Evolutionary conservation across 2,888 invertebrate genomes (phyloP), one percentile per base, ranked within the genome.

Genomic region (Polydrusus pterygomalis): DNA sequence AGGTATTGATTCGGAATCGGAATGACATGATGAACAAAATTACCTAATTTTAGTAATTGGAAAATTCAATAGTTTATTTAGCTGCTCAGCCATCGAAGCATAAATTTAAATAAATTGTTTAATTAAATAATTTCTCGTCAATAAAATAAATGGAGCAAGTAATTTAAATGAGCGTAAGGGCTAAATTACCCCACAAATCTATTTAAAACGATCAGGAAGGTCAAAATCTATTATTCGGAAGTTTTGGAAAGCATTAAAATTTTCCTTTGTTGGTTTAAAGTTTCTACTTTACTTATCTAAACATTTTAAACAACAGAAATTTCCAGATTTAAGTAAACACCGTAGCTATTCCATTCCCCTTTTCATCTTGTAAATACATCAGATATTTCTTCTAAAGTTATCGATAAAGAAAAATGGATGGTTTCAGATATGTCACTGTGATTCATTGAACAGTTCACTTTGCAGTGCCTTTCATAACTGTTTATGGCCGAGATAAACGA

Each of bases 401-500:
- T 75, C 78, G 79, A 76, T 74, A 74, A 75, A 77, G 73, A 63
- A 72, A 77, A 79, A 80, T 75, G 78, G 63, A 79, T 79, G 79
- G 62, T 49, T 70, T 70, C 60, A 71, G 70, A 75, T 75, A 71
- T 75, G 80, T 77, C 79, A 78, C 74, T 74, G 77, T 80, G 81
- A 81, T 81, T 77, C 79, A 80, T 81, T 74, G 77, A 77, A 74
- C 78, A 79, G 79, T 74, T 65, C 67, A 77, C 70, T 80, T 80
- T 81, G 60, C 67, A 73, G 80, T 79, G 77, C 80, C 79, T 76
- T 77, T 79, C 79, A 79, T 79, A 79, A 80, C 79, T 79, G 80
- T 80, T 79, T 80, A 80, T 79, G 74, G 78, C 62, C 60, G 78
- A 78, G 77, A 79, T 79, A 77, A 79, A 58, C 79, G 79, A 75